A percentile compares a stretch with the other conserved stretches of the same genome.
These are phyloP conservation scores for Rhea americana DNA, from an alignment of 2,113 vertebrate genomes.

Conservation along the genomic window DNA sequence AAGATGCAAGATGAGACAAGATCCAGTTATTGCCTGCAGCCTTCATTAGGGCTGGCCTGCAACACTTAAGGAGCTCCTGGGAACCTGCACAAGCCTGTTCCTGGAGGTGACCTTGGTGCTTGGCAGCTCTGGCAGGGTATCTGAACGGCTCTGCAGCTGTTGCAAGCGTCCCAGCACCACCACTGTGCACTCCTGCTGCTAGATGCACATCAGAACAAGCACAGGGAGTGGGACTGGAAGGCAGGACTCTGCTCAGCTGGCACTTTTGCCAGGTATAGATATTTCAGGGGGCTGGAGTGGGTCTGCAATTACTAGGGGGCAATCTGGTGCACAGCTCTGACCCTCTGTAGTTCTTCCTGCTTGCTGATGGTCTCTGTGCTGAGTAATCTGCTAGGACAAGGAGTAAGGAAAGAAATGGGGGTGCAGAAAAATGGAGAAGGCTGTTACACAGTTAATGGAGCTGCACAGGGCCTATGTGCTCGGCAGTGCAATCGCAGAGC, in stretches of 20 bases:
- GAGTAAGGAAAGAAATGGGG: no score
- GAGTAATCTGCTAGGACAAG: not conserved
- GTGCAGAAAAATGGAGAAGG: not conserved
- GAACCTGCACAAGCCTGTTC: fast-evolving
- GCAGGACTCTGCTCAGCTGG: not conserved
- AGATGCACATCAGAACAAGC: not conserved
- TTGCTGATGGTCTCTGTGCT: not conserved
- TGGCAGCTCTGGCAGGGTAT: not conserved
- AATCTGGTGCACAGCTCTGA: not conserved
- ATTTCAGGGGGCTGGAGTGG: not conserved
- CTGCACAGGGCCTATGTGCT: not conserved
- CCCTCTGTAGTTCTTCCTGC: not conserved
- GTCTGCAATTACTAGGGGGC: not conserved
- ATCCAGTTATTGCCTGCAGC: not conserved
- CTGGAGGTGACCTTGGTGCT: not conserved
- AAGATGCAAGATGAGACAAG: not conserved
- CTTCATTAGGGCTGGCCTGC: not conserved
- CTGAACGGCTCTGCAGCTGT: not conserved
- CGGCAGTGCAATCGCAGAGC: fast-evolving
- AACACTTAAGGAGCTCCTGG: not conserved
- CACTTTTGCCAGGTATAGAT: not conserved
- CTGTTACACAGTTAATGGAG: not conserved
- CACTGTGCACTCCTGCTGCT: not conserved
- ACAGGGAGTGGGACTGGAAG: no score
- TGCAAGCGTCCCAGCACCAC: not conserved